Base-by-base conservation (phyloP, 2,113 vertebrate species). In the Albula goreensis region DNA sequence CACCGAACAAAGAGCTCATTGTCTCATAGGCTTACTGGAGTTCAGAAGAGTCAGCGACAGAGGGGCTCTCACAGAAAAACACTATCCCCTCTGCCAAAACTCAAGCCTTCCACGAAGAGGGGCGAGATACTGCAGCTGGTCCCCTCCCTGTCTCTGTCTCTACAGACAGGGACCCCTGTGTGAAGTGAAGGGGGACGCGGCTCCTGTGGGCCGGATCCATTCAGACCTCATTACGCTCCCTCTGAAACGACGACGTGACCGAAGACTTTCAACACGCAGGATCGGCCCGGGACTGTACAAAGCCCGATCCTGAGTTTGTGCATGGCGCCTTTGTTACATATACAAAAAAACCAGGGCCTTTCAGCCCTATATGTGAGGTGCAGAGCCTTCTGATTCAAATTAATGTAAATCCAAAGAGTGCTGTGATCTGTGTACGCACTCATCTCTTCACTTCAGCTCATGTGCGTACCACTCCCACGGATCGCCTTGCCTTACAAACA, bases 21-120 rank as follows among this genome's bases (percentile, higher is more conserved):
- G 78, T 79, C 48, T 15, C 78, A 17, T 4, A 79, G 78, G 78
- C 78, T 50, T 15, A 7, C 78, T 0, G 13, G 78, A 50, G 78
- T 79, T 79, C 78, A 79, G 78, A 79, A 48, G 49, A 79, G 78
- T 15, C 70, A 31, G 70, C 70, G 9, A 74, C 7, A 74, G n/a
- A 74, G 70, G 22, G 70, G 70, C 70, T 74, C 70, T 74, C 70
- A 31, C n/a, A 74, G 70, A 74, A 74, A 74, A 74, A 74, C n/a
- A 74, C 70, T n/a, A 10, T 8, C 70, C 31, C n/a, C 70, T 74
- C n/a, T 74, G 70, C 70, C 70, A 74, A 74, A 74, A 25, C n/a
- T 31, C 5, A 5, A 74, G 22, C 70, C 22, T 74, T 74, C 70
- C 7, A n/a, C n/a, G 17, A 31, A 31, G 5, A 74, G 70, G 70